These are phyloP conservation scores for Amazona finschi DNA, from an alignment of 2,797 vertebrate species.

Conservation along the genomic window DNA sequence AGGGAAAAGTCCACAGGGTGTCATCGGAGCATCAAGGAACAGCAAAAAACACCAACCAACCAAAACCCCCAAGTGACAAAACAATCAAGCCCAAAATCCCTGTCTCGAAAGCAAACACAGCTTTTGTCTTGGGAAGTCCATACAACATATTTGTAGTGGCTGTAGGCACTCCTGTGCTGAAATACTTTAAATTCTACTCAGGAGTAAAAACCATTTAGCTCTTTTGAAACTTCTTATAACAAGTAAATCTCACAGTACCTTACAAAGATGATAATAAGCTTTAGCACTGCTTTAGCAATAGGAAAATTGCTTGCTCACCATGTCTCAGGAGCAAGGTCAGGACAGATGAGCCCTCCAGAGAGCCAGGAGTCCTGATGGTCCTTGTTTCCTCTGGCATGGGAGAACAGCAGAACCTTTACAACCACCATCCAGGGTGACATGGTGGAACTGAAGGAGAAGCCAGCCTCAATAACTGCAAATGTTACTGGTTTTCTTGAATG, in stretches of 20 bases:
- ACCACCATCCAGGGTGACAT: background rate
- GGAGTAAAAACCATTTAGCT: background rate
- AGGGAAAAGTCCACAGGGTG: conserved; percentile 30
- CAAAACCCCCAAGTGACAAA: background rate
- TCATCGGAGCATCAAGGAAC: background rate
- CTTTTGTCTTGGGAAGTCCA: background rate
- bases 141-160: accelerated
- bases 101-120: background rate
- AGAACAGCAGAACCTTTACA: background rate
- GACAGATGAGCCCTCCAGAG: background rate
- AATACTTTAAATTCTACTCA: background rate
- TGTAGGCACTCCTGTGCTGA: background rate
- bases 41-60: background rate
- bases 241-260: background rate
- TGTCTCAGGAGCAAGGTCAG: background rate
- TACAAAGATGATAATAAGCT: background rate
- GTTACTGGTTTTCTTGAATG: accelerated
- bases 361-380: background rate
- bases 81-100: background rate
- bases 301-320: background rate
- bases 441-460: background rate
- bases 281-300: background rate
- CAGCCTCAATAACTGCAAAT: background rate
- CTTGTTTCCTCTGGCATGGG: no score
- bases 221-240: background rate